Conservation (phyloP, 2,888 invertebrate genomes). For the Lycaena phlaeas region DNA sequence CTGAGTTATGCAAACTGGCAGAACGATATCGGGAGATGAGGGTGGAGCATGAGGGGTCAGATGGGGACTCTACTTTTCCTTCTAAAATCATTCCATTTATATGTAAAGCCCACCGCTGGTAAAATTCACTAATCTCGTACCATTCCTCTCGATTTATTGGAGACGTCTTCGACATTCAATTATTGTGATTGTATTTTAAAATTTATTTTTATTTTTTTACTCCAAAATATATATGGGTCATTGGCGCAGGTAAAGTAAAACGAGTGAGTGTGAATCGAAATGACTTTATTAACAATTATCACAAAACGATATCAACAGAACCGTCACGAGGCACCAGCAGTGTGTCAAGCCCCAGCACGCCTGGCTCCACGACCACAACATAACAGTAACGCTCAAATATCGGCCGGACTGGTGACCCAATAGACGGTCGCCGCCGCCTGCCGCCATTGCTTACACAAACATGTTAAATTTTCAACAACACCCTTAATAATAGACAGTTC, state of each 20-base stretch:
- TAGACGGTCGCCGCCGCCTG: background rate
- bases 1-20: too few relatives aligned
- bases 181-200: too few relatives aligned
- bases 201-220: too few relatives aligned
- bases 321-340: background rate
- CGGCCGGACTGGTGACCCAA: background rate
- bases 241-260: background rate
- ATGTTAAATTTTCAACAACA: background rate
- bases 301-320: conserved; percentile 7
- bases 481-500: background rate
- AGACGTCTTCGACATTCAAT: too few relatives aligned
- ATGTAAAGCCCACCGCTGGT: too few relatives aligned
- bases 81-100: too few relatives aligned
- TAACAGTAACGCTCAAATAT: background rate
- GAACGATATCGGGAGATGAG: too few relatives aligned
- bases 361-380: background rate
- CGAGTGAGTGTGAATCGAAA: background rate
- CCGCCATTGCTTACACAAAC: background rate
- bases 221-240: too few relatives aligned
- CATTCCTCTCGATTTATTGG: too few relatives aligned
- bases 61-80: too few relatives aligned
- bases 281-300: conserved; percentile 6
- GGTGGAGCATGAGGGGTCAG: too few relatives aligned
- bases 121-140: too few relatives aligned
- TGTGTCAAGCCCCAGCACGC: background rate